These are phyloP conservation scores for Tauraco hartlaubi DNA, from an alignment of 2,797 vertebrate genomes.

Conservation along the genomic window DNA sequence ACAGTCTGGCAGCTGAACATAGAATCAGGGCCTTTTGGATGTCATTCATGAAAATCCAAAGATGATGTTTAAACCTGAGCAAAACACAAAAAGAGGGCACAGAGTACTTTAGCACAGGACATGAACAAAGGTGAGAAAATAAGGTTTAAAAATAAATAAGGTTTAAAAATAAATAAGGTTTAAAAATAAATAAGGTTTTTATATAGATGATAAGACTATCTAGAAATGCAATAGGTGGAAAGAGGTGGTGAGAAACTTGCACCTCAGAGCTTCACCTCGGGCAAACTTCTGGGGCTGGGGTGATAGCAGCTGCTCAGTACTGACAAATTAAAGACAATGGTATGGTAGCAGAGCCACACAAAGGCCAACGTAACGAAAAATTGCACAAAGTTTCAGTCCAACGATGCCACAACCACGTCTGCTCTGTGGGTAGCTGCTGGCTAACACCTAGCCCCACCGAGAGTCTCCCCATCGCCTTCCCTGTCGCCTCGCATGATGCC, in stretches of 20 bases:
- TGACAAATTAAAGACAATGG: fast-evolving
- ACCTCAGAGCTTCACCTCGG: background rate
- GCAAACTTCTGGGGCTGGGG: background rate
- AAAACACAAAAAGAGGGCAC: background rate
- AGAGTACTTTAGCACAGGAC: background rate
- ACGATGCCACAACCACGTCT: background rate
- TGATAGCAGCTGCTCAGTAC: background rate
- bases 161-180: background rate
- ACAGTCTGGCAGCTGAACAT: background rate
- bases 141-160: background rate
- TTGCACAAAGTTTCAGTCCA: background rate
- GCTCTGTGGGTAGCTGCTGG: background rate
- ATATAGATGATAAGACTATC: background rate
- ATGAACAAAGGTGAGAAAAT: background rate
- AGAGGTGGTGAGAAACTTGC: background rate
- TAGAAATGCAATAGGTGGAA: background rate
- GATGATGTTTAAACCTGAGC: background rate
- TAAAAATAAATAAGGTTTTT: background rate
- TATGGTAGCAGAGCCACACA: fast-evolving
- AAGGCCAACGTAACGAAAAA: background rate
- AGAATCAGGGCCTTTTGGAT: background rate
- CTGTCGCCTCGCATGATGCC: fast-evolving
- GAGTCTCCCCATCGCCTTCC: fast-evolving
- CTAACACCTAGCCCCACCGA: background rate
- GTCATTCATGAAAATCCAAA: background rate